These are phyloP conservation scores for Limonius californicus DNA, from an alignment of 1,140 invertebrate genomes.

Conservation along the genomic window DNA sequence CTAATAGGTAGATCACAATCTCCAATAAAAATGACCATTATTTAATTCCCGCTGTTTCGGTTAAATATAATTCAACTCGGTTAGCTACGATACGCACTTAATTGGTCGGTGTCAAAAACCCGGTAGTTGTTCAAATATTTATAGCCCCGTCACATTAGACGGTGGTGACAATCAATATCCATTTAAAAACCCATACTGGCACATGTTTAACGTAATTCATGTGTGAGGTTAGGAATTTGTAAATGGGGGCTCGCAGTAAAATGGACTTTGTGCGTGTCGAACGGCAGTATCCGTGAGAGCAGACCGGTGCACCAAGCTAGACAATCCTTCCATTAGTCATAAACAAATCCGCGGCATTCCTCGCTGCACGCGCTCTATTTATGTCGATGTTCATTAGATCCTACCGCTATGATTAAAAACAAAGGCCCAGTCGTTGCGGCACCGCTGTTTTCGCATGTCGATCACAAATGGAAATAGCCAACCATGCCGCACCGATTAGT, in stretches of 20 bases:
- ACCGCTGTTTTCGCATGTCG: neutral
- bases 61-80: no score
- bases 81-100: neutral
- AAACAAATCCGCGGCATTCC: conserved; percentile 7
- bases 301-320: conserved; percentile 4
- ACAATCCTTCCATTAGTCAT: conserved; percentile 13
- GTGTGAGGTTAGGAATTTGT: conserved; percentile 5
- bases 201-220: conserved; percentile 7
- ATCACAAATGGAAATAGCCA: neutral
- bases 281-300: conserved; percentile 8
- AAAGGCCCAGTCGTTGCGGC: neutral
- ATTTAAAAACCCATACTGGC: neutral
- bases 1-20: no score
- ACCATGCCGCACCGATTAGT: neutral
- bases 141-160: neutral
- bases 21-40: no score
- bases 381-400: conserved; percentile 5
- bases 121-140: neutral
- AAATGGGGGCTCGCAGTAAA: neutral
- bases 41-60: no score
- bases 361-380: conserved; percentile 2
- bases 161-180: neutral
- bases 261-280: conserved; percentile 8
- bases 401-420: conserved; percentile 10
- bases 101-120: neutral